Conservation (phyloP, 2,888 invertebrate genomes). For the Drosophila borealis region DNA sequence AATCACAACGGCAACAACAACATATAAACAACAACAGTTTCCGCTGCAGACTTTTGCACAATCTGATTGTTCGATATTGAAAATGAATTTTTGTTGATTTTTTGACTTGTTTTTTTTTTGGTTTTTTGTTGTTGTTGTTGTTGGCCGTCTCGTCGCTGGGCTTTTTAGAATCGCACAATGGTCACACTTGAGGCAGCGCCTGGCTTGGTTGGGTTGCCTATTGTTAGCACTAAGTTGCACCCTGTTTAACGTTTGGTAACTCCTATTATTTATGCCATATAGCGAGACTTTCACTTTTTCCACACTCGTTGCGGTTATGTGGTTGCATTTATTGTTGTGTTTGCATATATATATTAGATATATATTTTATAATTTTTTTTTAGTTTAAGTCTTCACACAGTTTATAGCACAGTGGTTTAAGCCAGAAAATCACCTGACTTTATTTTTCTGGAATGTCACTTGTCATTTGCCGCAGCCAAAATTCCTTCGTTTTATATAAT, state of each 20-base stretch:
- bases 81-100: conserved; percentile 34
- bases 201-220: conserved; percentile 51
- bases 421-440: conserved; percentile 34
- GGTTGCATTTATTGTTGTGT: conserved; percentile 34
- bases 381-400: conserved; percentile 23
- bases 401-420: conserved; percentile 9
- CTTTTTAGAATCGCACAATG: conserved; percentile 76
- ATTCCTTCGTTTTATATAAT: conserved; percentile 39
- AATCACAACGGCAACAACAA: conserved; percentile 36
- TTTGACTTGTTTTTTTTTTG: conserved; percentile 34
- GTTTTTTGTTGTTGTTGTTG: conserved; percentile 21
- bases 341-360: background rate
- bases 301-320: conserved; percentile 42
- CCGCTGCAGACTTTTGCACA: conserved; percentile 68
- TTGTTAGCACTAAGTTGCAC: conserved; percentile 50
- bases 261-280: conserved; percentile 26
- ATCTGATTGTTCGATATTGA: conserved; percentile 58
- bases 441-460: conserved; percentile 29
- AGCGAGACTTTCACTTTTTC: conserved; percentile 13
- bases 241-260: conserved; percentile 59
- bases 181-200: conserved; percentile 47
- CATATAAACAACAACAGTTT: conserved; percentile 47
- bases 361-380: conserved; percentile 21
- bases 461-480: conserved; percentile 10
- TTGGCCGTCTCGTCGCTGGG: conserved; percentile 10